Percentiles rank a stretch among this genome's conserved stretches.
Conservation (phyloP, 2,888 invertebrate species). For the Selenia dentaria region DNA sequence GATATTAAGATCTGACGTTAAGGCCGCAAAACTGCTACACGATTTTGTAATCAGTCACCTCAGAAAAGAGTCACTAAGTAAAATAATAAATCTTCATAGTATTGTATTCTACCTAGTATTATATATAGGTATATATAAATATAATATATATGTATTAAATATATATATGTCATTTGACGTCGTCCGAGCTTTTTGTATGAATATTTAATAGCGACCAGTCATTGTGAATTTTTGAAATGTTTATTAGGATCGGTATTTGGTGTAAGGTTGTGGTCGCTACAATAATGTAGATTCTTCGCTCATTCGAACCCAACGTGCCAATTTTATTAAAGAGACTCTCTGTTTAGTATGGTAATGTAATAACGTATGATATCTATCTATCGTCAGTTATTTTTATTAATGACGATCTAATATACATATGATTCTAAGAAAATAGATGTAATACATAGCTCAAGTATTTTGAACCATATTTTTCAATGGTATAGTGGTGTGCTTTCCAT, state of each 20-base stretch:
- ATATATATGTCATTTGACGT: conserved; percentile 6
- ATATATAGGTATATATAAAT: too few species aligned
- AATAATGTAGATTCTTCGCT: neutral
- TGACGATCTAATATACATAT: conserved; percentile 4
- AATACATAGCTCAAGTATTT: conserved; percentile 11
- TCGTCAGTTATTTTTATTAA: conserved; percentile 1
- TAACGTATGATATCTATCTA: conserved; percentile 3
- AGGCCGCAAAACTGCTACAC: too few species aligned
- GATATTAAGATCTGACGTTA: too few species aligned
- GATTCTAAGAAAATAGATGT: conserved; percentile 6
- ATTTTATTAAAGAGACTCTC: conserved; percentile 9
- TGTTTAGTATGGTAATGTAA: neutral
- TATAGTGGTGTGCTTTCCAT: conserved; percentile 3
- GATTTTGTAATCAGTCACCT: too few species aligned
- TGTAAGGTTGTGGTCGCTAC: neutral
- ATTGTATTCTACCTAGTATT: too few species aligned
- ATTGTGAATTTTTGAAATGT: conserved; percentile 8
- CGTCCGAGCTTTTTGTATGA: conserved; percentile 3
- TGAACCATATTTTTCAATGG: conserved; percentile 5
- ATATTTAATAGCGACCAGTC: neutral
- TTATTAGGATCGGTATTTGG: conserved; percentile 1
- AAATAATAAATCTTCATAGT: too few species aligned
- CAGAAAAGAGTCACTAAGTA: too few species aligned
- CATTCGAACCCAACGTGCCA: conserved; percentile 6
- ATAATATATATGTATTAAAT: neutral